Evolutionary conservation across 1,140 invertebrate genomes (phyloP), one percentile per base, ranked within the genome.

Genomic region (Brachystomella parvula): DNA sequence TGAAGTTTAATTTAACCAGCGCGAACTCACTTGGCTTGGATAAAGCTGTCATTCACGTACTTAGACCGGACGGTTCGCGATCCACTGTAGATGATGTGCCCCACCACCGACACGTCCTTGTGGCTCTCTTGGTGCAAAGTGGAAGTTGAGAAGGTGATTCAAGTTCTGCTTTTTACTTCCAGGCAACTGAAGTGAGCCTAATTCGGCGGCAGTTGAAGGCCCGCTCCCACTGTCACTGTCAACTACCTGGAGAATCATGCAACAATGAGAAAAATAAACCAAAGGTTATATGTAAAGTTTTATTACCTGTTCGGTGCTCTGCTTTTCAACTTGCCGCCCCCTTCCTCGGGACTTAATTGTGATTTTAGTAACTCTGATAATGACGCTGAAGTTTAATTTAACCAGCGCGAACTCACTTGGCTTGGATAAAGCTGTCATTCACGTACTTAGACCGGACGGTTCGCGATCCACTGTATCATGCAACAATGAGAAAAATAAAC

Each of bases 351-450:
- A 49, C 21, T 56, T 33, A 85, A 72, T 60, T n/a, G n/a, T n/a
- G 9, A 39, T 39, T 39, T 19, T 6, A 39, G 19, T 39, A 39
- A 19, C 6, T 9, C 35, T 9, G 19, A 39, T 65, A 47, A 69
- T 15, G 26, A 53, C 19, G 2, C 39, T 24, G 21, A 60, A 60
- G 15, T 6, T 62, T 21, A 19, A 3, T 62, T 47, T 47, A 29
- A 17, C 26, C 65, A 64, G 47, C 24, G 39, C 64, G 61, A 19
- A 26, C 49, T 81, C 83, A 95, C 91, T 94, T 94, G 35, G 92
- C 92, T 80, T 95, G 91, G 35, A 97, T 79, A 78, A 92, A 97
- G 74, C 93, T 87, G 77, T 96, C 90, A 77, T 94, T 93, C 78
- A 89, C 93, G 78, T 92, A 94, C 75, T 87, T 88, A 73, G 86